Conservation (phyloP, 2,888 invertebrate species). For the Balanococcus diminutus region DNA sequence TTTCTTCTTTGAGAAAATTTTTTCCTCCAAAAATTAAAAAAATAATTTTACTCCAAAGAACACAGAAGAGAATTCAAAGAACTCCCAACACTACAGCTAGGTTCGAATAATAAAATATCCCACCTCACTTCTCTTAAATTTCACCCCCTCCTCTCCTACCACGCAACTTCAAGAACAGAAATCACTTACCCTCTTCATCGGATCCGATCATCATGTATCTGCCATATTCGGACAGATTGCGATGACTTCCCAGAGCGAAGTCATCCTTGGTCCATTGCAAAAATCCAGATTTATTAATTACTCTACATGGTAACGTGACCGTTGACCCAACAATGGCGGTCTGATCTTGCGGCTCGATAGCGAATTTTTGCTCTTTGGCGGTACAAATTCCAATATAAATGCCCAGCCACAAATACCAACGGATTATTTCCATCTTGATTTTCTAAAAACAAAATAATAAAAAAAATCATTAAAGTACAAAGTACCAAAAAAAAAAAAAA, state of each 20-base stretch:
- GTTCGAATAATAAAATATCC: too few species aligned
- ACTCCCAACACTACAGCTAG: too few species aligned
- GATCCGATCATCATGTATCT: slow-evolving; percentile 96
- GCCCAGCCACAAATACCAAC: slow-evolving; percentile 47
- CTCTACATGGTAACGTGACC: slow-evolving; percentile 87
- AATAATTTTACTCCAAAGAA: too few species aligned
- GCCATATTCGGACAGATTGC: slow-evolving; percentile 89
- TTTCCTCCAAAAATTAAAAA: too few species aligned
- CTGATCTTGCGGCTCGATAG: slow-evolving; percentile 89
- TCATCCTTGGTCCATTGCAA: slow-evolving; percentile 98
- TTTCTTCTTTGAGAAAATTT: too few species aligned
- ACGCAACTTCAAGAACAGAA: background rate
- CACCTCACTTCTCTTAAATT: too few species aligned
- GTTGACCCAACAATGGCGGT: slow-evolving; percentile 87
- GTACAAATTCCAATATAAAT: slow-evolving; percentile 58
- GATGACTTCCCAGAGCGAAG: slow-evolving; percentile 90
- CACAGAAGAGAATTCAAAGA: too few species aligned
- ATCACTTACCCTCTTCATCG: slow-evolving; percentile 82
- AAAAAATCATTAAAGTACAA: too few species aligned
- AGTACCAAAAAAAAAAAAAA: background rate
- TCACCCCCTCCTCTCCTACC: background rate
- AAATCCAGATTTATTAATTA: slow-evolving; percentile 84
- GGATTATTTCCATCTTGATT: slow-evolving; percentile 37
- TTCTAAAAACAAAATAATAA: too few species aligned
- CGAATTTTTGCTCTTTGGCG: slow-evolving; percentile 76